phyloP scores from a whole-genome alignment of 2,888 invertebrate genomes.

The Halictus quadricinctus region DNA sequence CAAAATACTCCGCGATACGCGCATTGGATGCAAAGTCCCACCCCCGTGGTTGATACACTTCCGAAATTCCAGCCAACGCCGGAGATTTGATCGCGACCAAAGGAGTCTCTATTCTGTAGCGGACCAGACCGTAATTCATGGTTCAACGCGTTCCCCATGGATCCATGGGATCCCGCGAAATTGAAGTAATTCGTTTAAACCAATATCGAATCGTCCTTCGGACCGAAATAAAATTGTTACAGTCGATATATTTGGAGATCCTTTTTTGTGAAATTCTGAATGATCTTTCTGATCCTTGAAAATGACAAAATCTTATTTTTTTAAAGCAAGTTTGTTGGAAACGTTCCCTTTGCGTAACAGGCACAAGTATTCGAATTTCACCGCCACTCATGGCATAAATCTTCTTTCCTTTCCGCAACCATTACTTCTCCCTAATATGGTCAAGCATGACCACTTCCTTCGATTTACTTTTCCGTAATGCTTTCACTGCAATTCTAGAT shows the following conservation, averaged over 20 bases:
- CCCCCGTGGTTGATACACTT: slow-evolving; percentile 36
- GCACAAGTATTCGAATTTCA: not conserved
- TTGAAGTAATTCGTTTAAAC: too few relatives aligned
- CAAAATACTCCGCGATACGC: slow-evolving; percentile 61
- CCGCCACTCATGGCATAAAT: not conserved
- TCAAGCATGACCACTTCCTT: not conserved
- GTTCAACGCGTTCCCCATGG: too few relatives aligned
- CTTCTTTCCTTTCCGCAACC: not conserved
- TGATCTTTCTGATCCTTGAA: too few relatives aligned
- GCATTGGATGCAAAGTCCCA: slow-evolving; percentile 48
- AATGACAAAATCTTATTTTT: too few relatives aligned
- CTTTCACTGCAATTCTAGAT: not conserved
- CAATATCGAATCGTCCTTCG: too few relatives aligned
- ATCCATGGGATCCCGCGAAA: too few relatives aligned
- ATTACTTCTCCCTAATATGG: slow-evolving; percentile 8
- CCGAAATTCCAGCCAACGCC: slow-evolving; percentile 24
- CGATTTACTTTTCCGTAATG: not conserved
- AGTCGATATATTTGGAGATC: too few relatives aligned
- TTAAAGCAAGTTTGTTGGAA: not conserved
- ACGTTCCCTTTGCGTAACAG: not conserved
- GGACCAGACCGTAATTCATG: too few relatives aligned
- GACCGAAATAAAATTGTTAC: too few relatives aligned
- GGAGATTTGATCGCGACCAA: not conserved
- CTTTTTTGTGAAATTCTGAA: too few relatives aligned
- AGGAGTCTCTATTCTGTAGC: too few relatives aligned